These are phyloP conservation scores for Callipepla californica DNA, from an alignment of 2,113 vertebrate species.

Conservation along the genomic window DNA sequence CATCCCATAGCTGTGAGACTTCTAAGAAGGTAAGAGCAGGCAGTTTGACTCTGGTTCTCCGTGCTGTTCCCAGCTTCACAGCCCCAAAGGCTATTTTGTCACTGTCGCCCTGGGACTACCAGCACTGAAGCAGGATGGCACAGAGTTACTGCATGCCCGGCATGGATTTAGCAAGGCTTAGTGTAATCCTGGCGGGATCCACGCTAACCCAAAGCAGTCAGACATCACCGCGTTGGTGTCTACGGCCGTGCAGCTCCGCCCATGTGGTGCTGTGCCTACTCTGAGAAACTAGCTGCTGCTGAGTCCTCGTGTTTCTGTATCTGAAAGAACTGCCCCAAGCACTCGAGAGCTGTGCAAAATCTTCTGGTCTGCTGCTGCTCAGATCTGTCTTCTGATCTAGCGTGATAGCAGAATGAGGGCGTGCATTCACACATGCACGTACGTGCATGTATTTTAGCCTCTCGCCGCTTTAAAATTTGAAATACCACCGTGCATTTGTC, in stretches of 20 bases:
- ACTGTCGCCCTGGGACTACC: neutral
- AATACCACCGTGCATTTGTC: neutral
- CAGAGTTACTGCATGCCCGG: slow-evolving; percentile 18
- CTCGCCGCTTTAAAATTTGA: neutral
- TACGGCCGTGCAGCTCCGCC: neutral
- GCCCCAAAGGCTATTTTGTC: neutral
- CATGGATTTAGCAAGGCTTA: slow-evolving; percentile 42
- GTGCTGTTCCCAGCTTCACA: accelerated
- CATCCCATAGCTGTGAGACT: neutral
- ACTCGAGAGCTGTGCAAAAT: neutral
- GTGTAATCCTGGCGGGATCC: neutral
- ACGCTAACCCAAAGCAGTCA: neutral
- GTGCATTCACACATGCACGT: neutral
- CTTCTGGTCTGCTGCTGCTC: neutral
- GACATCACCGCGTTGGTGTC: neutral
- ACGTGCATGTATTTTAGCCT: neutral
- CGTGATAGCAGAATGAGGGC: neutral
- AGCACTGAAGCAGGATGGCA: neutral
- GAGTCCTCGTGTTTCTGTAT: neutral
- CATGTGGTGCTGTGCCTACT: accelerated
- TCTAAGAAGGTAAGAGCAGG: accelerated
- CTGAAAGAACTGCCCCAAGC: neutral
- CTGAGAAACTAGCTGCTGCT: neutral
- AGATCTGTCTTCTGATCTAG: neutral
- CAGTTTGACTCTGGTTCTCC: neutral